phyloP scores from a whole-genome alignment of 2,797 vertebrate species.

The Enteromius afrohamiltoni region DNA sequence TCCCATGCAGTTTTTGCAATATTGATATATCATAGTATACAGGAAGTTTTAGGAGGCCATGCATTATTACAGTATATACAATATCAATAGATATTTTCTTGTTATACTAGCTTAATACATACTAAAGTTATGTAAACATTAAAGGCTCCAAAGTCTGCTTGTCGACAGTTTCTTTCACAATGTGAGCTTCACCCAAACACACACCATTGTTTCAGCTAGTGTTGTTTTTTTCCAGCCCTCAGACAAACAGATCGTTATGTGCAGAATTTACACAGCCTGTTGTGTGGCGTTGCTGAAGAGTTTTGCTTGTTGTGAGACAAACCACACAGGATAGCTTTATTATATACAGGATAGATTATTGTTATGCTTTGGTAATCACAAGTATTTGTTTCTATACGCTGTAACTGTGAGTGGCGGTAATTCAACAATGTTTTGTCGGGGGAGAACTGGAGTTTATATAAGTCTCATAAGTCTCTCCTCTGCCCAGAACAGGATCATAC shows the following conservation, averaged over 20 bases:
- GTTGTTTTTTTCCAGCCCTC: neutral
- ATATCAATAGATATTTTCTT: neutral
- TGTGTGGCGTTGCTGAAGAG: neutral
- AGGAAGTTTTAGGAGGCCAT: neutral
- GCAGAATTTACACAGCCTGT: neutral
- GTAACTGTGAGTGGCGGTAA: neutral
- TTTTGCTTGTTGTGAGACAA: neutral
- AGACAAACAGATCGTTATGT: neutral
- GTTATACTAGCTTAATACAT: neutral
- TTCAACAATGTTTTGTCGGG: neutral
- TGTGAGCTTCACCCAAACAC: neutral
- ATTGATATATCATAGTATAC: neutral
- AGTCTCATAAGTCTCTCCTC: slow-evolving; percentile 14
- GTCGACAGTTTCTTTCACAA: neutral
- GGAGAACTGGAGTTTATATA: neutral
- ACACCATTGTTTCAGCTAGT: neutral
- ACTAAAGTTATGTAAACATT: neutral
- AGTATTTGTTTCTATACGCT: neutral
- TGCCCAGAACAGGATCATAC: slow-evolving; percentile 23
- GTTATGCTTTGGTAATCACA: neutral
- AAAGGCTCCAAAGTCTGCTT: neutral
- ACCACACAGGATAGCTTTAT: neutral
- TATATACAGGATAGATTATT: neutral
- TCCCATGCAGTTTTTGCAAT: neutral
- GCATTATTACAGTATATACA: neutral